A percentile compares a stretch with the other conserved stretches of the same genome.
Evolutionary conservation across 2,888 invertebrate species (phyloP).

Genomic region (Tiliacea citrago): DNA sequence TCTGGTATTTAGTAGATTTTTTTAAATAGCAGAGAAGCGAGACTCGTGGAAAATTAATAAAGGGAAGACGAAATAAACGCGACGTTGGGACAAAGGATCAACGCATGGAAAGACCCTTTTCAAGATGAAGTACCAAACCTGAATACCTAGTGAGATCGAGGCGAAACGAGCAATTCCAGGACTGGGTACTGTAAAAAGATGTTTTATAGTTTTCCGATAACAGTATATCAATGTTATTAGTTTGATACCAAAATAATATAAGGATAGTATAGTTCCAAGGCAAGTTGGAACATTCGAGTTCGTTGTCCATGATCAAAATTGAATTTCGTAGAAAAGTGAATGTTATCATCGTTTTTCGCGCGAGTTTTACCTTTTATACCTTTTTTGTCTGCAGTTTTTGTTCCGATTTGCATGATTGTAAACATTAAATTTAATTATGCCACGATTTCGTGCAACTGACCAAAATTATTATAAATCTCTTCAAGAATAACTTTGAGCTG

Average conservation of each 20-base stretch:
- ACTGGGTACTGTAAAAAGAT: not conserved
- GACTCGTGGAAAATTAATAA: not conserved
- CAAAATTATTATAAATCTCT: not conserved
- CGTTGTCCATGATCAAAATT: slow-evolving; percentile 10
- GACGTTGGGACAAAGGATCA: not conserved
- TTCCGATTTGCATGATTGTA: not conserved
- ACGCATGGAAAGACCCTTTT: not conserved
- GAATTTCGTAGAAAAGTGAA: slow-evolving; percentile 4
- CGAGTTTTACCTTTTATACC: not conserved
- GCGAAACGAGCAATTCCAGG: not conserved
- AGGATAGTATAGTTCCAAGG: not conserved
- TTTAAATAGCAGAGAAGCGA: no score
- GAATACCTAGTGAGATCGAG: not conserved
- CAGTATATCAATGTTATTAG: not conserved
- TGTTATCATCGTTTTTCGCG: not conserved
- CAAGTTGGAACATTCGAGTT: not conserved
- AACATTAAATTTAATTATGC: not conserved
- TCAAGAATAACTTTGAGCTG: not conserved
- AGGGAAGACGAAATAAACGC: not conserved
- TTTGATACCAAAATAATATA: slow-evolving; percentile 1
- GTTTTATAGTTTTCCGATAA: slow-evolving; percentile 9
- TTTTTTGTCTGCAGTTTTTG: not conserved
- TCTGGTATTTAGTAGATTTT: not conserved
- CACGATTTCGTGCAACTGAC: not conserved
- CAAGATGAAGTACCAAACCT: not conserved